Evolutionary conservation across 2,797 vertebrate genomes (phyloP).

Genomic region (Dicrostonyx torquatus): DNA sequence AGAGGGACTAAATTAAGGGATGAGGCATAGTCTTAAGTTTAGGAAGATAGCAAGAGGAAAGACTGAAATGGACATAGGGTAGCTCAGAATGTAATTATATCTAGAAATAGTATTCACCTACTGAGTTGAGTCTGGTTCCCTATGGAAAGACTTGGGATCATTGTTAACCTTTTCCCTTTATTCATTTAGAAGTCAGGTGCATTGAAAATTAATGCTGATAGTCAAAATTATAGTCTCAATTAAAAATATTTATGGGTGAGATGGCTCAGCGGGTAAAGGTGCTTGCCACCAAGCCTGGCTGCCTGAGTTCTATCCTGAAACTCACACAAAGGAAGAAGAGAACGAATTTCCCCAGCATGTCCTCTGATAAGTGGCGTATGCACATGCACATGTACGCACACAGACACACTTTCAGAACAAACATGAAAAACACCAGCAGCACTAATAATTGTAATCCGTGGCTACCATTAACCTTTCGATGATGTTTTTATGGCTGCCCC

Average conservation of each 20-base stretch:
- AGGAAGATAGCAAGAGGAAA: not conserved
- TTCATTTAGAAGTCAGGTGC: not conserved
- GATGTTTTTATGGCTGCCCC: conserved; percentile 18
- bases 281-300: not conserved
- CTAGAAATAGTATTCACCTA: not conserved
- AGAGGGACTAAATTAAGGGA: not conserved
- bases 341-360: not conserved
- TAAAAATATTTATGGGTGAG: not conserved
- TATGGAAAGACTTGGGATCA: not conserved
- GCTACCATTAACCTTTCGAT: not conserved
- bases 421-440: not conserved
- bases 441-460: not conserved
- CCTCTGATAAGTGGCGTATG: not conserved
- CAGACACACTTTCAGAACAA: not conserved
- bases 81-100: not conserved
- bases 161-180: not conserved
- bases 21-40: not conserved
- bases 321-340: not conserved
- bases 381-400: not conserved
- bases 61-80: not conserved
- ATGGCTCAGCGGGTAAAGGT: not conserved
- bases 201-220: not conserved
- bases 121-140: not conserved
- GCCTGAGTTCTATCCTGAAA: not conserved
- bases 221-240: not conserved